Evolutionary conservation across 2,113 vertebrate genomes (phyloP).

Genomic region (Sigmodon hispidus): DNA sequence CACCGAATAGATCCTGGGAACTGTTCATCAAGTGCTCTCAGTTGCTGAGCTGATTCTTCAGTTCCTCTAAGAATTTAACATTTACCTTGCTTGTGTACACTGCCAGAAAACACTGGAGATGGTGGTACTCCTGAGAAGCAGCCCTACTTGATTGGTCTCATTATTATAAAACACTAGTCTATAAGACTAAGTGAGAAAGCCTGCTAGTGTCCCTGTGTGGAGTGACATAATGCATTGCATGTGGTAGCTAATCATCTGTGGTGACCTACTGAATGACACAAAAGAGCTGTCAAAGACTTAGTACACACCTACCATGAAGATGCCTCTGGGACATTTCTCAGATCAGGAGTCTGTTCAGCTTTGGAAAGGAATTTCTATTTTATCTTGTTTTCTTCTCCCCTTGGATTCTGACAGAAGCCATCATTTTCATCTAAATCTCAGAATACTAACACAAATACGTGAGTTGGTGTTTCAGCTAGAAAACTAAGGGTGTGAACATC

Average conservation of each 20-base stretch:
- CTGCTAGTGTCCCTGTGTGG: slow-evolving; percentile 26
- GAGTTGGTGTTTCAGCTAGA: slow-evolving; percentile 29
- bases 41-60: background rate
- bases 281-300: background rate
- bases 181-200: slow-evolving; percentile 52
- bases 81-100: background rate
- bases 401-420: slow-evolving; percentile 54
- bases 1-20: background rate
- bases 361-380: slow-evolving; percentile 48
- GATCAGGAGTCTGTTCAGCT: background rate
- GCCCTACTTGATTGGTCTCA: slow-evolving; percentile 2
- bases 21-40: background rate
- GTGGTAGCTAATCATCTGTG: background rate
- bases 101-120: slow-evolving; percentile 9
- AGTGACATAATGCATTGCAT: background rate
- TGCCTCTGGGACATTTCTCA: slow-evolving; percentile 19
- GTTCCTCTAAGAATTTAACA: slow-evolving; percentile 1
- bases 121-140: background rate
- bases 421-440: slow-evolving; percentile 42
- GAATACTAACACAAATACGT: slow-evolving; percentile 44
- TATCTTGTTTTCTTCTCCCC: background rate
- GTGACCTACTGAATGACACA: slow-evolving; percentile 18
- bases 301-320: background rate
- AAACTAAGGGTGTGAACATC: slow-evolving; percentile 1
- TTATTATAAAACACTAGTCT: slow-evolving; percentile 39